Evolutionary conservation across 1,140 invertebrate species (phyloP), one percentile per base, ranked within the genome.

Genomic region (Lamellibrachia luymesi): DNA sequence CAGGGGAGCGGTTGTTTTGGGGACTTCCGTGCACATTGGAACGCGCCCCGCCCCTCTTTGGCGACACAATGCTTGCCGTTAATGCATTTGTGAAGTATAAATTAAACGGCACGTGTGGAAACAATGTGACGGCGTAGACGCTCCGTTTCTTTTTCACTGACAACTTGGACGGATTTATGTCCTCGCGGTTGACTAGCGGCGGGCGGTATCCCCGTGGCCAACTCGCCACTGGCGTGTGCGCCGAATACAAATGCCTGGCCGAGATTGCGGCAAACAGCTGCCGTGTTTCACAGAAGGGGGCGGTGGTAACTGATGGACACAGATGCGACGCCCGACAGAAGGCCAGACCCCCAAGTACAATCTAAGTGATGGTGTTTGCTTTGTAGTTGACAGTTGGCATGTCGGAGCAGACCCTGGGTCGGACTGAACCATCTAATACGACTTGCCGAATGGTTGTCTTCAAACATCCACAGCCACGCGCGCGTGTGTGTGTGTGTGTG

Each of bases 331-430:
- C 64, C 64, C 64, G 64, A 80, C 64, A 80, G 64, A 80, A 2
- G 64, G 64, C 25, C 64, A 80, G 64, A 80, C 64, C 13, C 5
- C 0, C 17, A 80, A 80, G 64, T 80, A 80, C 64, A 80, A 80
- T 80, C 64, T 80, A 80, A 80, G 13, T 80, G 64, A 80, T 80
- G 64, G 64, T 80, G 64, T 80, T 80, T 80, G 64, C 64, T 80
- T 80, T 80, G 64, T 80, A 80, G 64, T 80, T 80, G 64, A 80
- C 64, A 80, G 64, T 80, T 80, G 64, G 64, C 64, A 80, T 80
- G 64, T 80, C 17, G 64, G 7, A 80, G 64, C 64, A 80, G 64
- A 2, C 64, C 64, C 5, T 6, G 17, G 64, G 25, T 80, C 64
- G 64, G 64, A 22, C 64, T 22, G 64, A 22, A 80, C 64, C 64